Conservation (phyloP, 2,888 invertebrate genomes). For the Microchrysa polita region DNA sequence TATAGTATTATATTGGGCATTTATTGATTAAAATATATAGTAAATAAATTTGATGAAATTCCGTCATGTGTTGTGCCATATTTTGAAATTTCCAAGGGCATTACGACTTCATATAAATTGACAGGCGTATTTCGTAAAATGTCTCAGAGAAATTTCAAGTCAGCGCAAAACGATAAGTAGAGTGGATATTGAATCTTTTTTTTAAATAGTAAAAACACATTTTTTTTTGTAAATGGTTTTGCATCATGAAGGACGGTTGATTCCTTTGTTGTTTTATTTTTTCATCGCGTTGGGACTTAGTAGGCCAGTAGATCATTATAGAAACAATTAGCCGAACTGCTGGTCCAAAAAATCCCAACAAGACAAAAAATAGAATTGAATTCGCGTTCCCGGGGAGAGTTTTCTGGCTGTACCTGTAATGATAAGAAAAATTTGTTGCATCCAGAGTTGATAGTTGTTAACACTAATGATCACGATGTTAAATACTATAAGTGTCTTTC, state of each 20-base stretch:
- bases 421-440: neutral
- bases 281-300: constrained; percentile 65
- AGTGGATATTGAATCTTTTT: neutral
- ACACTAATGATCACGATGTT: neutral
- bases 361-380: constrained; percentile 46
- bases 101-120: constrained; percentile 53
- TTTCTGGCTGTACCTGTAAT: neutral
- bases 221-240: neutral
- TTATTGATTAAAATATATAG: constrained; percentile 15
- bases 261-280: constrained; percentile 27
- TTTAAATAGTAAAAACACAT: neutral
- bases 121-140: constrained; percentile 52
- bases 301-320: constrained; percentile 62
- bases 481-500: neutral
- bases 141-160: constrained; percentile 58
- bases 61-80: constrained; percentile 56
- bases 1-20: neutral
- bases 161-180: constrained; percentile 56
- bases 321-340: constrained; percentile 57
- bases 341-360: constrained; percentile 65
- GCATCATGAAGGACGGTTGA: too few species aligned
- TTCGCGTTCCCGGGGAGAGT: neutral
- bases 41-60: too few species aligned
- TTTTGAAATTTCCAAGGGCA: constrained; percentile 61
- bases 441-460: neutral